These are phyloP conservation scores for Macroramphosus scolopax DNA, from an alignment of 2,797 vertebrate species.

Conservation along the genomic window DNA sequence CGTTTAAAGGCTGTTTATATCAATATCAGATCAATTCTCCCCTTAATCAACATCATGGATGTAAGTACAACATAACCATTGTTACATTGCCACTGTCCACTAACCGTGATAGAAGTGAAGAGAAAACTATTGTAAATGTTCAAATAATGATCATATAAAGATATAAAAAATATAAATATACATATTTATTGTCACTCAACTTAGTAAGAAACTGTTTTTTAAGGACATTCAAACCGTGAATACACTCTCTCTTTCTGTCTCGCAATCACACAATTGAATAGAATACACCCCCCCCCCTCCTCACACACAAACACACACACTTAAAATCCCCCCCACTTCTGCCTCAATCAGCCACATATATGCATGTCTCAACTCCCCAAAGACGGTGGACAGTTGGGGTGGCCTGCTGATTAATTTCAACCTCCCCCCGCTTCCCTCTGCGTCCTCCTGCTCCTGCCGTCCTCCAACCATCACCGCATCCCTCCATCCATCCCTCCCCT, in stretches of 20 bases:
- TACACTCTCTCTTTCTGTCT: too few species aligned
- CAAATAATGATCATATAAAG: too few species aligned
- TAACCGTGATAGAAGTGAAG: too few species aligned
- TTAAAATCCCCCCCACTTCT: constrained; percentile 10
- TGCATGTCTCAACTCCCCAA: constrained; percentile 70
- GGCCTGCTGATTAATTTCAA: constrained; percentile 75
- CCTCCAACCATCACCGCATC: constrained; percentile 49
- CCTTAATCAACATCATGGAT: too few species aligned
- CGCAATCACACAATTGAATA: constrained; percentile 19
- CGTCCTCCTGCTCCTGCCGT: constrained; percentile 34
- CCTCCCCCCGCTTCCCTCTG: constrained; percentile 23
- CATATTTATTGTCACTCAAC: too few species aligned
- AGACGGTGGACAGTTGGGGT: constrained; percentile 76
- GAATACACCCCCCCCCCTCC: constrained; percentile 16
- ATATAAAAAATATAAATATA: too few species aligned
- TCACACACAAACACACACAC: constrained; percentile 15
- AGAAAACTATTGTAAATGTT: too few species aligned
- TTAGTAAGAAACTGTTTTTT: too few species aligned
- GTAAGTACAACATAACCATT: too few species aligned
- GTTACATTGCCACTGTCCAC: too few species aligned
- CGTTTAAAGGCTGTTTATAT: background rate
- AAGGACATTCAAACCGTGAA: too few species aligned
- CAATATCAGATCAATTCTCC: background rate
- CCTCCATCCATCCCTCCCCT: constrained; percentile 52
- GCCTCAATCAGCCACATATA: constrained; percentile 68